Conservation (phyloP, 2,888 invertebrate genomes). For the Leucophenga montana region DNA sequence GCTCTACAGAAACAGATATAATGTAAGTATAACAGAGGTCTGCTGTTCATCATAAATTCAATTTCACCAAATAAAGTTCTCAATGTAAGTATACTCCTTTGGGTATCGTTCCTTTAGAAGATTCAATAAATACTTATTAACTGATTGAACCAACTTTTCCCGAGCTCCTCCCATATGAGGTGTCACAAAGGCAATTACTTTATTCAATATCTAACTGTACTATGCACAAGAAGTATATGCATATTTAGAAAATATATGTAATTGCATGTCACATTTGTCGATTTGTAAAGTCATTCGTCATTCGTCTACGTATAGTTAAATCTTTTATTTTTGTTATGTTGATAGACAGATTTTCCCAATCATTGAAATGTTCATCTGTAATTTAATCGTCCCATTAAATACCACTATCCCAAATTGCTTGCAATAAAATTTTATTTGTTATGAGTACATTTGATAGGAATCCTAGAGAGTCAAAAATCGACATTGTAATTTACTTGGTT, state of each 20-base stretch:
- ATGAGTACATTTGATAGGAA: constrained; percentile 22
- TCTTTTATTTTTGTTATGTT: no score
- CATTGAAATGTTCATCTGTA: no score
- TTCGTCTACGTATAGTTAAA: no score
- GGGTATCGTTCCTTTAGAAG: constrained; percentile 19
- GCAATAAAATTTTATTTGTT: constrained; percentile 20
- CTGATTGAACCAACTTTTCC: neutral
- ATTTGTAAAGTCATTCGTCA: no score
- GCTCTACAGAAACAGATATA: neutral
- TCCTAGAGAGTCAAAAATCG: constrained; percentile 20
- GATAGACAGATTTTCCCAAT: no score
- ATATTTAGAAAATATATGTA: no score
- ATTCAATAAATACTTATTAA: neutral
- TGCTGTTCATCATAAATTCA: neutral
- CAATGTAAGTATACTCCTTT: constrained; percentile 22
- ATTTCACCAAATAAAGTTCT: constrained; percentile 28
- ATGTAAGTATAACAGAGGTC: constrained; percentile 15
- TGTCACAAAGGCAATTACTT: no score
- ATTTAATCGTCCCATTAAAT: constrained; percentile 30
- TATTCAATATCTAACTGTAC: no score
- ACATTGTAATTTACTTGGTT: constrained; percentile 1
- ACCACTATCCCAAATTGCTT: constrained; percentile 25
- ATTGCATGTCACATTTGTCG: no score
- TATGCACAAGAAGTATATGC: no score
- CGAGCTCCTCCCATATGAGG: constrained; percentile 15